Evolutionary conservation across 2,797 vertebrate species (phyloP).

Genomic region (Halcyon smyrnensis): DNA sequence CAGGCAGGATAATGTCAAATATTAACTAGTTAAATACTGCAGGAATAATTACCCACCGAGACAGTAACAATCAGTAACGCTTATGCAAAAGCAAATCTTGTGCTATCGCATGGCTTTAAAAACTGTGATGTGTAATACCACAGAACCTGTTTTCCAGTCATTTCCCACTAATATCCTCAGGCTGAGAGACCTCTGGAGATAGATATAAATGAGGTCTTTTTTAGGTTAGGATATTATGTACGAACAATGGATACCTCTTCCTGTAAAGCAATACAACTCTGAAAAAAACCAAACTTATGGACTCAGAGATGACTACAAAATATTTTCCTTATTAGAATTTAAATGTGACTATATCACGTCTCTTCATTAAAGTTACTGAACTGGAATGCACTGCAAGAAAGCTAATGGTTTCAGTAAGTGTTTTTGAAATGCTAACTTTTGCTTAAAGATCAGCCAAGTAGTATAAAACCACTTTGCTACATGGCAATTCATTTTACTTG

Average conservation of each 20-base stretch:
- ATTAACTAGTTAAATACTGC: background rate
- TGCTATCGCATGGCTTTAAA: background rate
- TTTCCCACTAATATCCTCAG: background rate
- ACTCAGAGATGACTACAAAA: background rate
- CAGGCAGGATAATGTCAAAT: no score
- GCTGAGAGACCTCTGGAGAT: background rate
- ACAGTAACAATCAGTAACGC: background rate
- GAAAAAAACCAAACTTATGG: background rate
- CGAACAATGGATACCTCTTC: background rate
- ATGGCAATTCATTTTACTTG: conserved; percentile 16
- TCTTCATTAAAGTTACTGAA: conserved; percentile 15
- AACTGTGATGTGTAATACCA: background rate
- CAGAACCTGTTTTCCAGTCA: background rate
- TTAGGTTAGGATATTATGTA: background rate
- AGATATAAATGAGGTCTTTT: background rate
- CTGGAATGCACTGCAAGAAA: background rate
- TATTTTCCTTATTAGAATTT: conserved; percentile 24
- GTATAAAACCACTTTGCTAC: background rate
- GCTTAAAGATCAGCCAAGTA: conserved; percentile 19
- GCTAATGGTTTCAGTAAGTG: background rate
- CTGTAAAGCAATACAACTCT: background rate
- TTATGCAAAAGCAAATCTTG: background rate
- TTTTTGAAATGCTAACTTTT: conserved; percentile 42
- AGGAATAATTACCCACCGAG: background rate
- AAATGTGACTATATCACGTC: background rate